Conservation (phyloP, 2,888 invertebrate species). For the Synanthedon vespiformis region DNA sequence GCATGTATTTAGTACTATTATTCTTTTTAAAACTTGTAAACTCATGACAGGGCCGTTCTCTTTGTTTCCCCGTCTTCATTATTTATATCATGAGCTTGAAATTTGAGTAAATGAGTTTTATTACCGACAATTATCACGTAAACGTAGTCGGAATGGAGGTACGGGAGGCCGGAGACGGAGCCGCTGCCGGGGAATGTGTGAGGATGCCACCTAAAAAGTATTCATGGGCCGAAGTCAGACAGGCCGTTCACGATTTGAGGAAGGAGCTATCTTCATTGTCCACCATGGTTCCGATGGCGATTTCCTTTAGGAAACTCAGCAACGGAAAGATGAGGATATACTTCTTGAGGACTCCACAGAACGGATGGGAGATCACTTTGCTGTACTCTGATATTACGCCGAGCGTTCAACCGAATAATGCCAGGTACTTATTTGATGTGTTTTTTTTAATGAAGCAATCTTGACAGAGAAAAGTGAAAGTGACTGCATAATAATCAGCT, state of each 20-base stretch:
- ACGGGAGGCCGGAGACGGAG: conserved; percentile 59
- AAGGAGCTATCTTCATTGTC: conserved; percentile 83
- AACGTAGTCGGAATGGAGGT: conserved; percentile 50
- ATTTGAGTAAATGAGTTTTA: neutral
- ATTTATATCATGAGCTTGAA: neutral
- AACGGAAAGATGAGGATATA: conserved; percentile 89
- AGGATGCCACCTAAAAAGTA: conserved; percentile 50
- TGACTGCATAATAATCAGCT: too few species aligned
- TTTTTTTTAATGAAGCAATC: neutral
- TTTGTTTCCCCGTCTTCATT: conserved; percentile 6
- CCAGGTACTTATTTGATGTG: conserved; percentile 30
- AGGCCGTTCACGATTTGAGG: conserved; percentile 83
- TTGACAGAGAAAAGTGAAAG: too few species aligned
- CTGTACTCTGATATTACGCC: conserved; percentile 86
- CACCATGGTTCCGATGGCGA: conserved; percentile 84
- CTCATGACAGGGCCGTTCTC: conserved; percentile 4
- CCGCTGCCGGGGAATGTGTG: conserved; percentile 48
- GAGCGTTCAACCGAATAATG: conserved; percentile 66
- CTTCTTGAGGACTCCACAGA: conserved; percentile 88
- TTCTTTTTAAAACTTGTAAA: conserved; percentile 15
- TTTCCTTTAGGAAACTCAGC: conserved; percentile 82
- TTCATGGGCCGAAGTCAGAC: conserved; percentile 84
- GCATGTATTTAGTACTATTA: conserved; percentile 22
- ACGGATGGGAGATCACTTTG: conserved; percentile 91
- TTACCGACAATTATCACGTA: conserved; percentile 11